Evolutionary conservation across 1,140 invertebrate genomes (phyloP), one percentile per base, ranked within the genome.

Genomic region (Drosophila sproati): DNA sequence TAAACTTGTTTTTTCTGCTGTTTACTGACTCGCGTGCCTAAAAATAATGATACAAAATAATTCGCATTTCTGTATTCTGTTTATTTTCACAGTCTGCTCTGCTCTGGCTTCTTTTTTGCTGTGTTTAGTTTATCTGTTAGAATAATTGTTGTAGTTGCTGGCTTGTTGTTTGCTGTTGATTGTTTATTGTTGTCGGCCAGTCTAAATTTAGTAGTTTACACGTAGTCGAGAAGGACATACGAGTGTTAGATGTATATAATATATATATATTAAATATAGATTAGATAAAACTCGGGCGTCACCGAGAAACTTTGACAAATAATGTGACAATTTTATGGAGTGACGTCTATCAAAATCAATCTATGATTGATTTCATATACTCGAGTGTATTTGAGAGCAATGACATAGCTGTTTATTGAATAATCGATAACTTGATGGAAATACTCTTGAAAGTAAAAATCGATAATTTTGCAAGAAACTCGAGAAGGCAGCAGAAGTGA

Each of bases 21-120:
- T 76, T 50, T 55, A 56, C 37, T 66, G 68, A 57, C 35, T 67
- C 60, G 68, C 68, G 68, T 73, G 79, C 55, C 72, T 51, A 78
- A 77, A 82, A 77, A 60, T 77, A 76, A 76, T 73, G 48, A 32
- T 8, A 61, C 37, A 61, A 73, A 35, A 68, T 67, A 56, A 70
- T 60, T 61, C 35, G 31, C 75, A 57, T 54, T 55, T 54, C 48
- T 56, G 50, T 57, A n/a, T 45, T 63, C 31, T 69, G 48, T 74
- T 73, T 73, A 34, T 57, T 70, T 67, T 56, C 52, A 62, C 50
- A 56, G 61, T 35, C 67, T 20, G 52, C 12, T 39, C 52, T 20
- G 20, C 1, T 5, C 31, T 45, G 39, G 39, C 10, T 10, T 39
- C 2, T 39, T 39, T 43, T 10, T 50, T 73, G 20, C 20, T 50